A percentile compares a stretch with the other conserved stretches of the same genome.
Evolutionary conservation across 2,888 invertebrate species (phyloP).

Genomic region (Serripes groenlandicus): DNA sequence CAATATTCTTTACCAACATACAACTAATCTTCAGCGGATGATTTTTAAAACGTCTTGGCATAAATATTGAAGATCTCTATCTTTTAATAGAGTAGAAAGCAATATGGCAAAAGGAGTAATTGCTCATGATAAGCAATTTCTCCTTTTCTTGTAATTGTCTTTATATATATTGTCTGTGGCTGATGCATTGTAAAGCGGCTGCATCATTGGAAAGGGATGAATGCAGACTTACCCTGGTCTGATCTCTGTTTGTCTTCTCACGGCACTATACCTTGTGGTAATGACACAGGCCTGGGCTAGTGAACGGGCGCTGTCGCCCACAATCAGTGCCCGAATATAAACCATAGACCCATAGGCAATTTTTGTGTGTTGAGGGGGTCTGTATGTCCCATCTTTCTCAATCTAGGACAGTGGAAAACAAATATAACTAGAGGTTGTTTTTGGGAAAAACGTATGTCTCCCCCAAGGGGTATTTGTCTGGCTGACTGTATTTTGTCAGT

Average conservation of each 20-base stretch:
- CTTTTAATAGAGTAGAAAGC: not conserved
- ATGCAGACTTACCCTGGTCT: slow-evolving; percentile 72
- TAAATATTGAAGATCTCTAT: too few species aligned
- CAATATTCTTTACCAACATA: too few species aligned
- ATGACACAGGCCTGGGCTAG: slow-evolving; percentile 68
- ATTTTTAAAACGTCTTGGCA: too few species aligned
- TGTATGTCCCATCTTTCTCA: slow-evolving; percentile 80
- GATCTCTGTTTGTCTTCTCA: slow-evolving; percentile 93
- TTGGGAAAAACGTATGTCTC: too few species aligned
- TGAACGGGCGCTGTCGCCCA: slow-evolving; percentile 89
- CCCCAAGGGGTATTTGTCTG: too few species aligned
- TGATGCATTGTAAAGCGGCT: too few species aligned
- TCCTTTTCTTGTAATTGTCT: not conserved
- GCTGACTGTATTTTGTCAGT: too few species aligned
- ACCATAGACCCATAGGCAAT: slow-evolving; percentile 88
- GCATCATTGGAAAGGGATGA: too few species aligned
- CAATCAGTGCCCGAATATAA: slow-evolving; percentile 95
- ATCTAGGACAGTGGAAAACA: slow-evolving; percentile 78
- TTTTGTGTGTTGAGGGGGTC: slow-evolving; percentile 72
- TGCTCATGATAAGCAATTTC: not conserved
- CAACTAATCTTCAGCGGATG: too few species aligned
- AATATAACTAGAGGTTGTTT: not conserved
- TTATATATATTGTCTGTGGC: too few species aligned
- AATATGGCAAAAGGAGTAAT: not conserved
- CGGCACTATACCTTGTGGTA: slow-evolving; percentile 88